These are phyloP conservation scores for Dichetophora obliterata DNA, from an alignment of 2,888 invertebrate genomes.

Conservation along the genomic window DNA sequence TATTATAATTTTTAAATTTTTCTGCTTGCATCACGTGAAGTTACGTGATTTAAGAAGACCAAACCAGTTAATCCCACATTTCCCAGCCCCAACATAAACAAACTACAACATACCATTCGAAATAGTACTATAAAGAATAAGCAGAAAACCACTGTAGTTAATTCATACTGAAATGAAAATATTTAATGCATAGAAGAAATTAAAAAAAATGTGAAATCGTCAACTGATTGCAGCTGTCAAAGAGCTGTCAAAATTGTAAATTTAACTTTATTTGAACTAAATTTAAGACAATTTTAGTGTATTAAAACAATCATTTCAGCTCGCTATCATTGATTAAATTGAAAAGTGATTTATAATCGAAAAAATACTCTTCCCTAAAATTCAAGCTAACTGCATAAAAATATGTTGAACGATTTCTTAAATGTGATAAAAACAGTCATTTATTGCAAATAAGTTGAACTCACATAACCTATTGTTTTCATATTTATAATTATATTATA, in stretches of 20 bases:
- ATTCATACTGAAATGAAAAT: too few species aligned
- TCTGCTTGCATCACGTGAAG: neutral
- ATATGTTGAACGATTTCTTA: conserved; percentile 19
- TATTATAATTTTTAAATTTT: conserved; percentile 15
- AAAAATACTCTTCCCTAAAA: neutral
- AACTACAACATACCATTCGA: too few species aligned
- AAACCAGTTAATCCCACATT: too few species aligned
- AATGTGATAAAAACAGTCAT: conserved; percentile 47
- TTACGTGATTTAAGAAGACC: too few species aligned
- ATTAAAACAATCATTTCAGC: too few species aligned
- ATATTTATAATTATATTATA: conserved; percentile 9
- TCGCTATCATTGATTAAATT: neutral
- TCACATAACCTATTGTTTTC: conserved; percentile 8
- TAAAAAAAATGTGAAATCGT: neutral
- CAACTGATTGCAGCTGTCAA: too few species aligned
- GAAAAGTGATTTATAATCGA: neutral
- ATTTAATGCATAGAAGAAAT: neutral
- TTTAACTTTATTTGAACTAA: too few species aligned
- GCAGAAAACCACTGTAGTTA: too few species aligned
- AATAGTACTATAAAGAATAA: too few species aligned
- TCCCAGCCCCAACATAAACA: too few species aligned
- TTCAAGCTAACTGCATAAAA: neutral
- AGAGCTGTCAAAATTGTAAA: too few species aligned
- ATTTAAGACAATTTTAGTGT: too few species aligned
- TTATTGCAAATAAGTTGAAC: conserved; percentile 44